A percentile compares a stretch with the other conserved stretches of the same genome.
These are phyloP conservation scores for Anarhynchus alexandrinus DNA, from an alignment of 2,113 vertebrate genomes.

Conservation along the genomic window DNA sequence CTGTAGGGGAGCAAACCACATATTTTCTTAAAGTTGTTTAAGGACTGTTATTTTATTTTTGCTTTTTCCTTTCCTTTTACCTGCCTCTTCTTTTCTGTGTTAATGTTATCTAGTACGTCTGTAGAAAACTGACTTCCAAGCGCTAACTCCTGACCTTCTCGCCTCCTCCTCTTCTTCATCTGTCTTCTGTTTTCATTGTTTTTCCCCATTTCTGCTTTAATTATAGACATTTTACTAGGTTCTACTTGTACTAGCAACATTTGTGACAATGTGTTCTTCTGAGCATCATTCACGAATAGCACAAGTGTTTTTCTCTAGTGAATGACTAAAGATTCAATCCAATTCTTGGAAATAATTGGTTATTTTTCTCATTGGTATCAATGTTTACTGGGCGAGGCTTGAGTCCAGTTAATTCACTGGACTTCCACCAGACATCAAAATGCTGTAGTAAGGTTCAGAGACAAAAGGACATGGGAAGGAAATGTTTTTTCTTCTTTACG, in stretches of 20 bases:
- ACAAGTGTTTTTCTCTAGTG: neutral
- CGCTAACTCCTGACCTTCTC: neutral
- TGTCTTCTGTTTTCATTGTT: neutral
- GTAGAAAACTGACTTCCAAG: neutral
- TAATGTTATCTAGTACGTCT: neutral
- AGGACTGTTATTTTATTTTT: neutral
- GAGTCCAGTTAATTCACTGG: neutral
- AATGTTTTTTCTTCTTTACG: neutral
- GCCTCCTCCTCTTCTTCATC: neutral
- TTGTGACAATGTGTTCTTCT: neutral
- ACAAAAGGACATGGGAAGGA: neutral
- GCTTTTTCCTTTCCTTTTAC: neutral
- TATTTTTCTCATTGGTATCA: neutral
- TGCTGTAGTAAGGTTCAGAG: neutral
- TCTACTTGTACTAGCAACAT: neutral
- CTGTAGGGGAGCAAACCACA: neutral
- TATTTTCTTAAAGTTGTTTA: neutral
- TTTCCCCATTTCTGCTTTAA: neutral
- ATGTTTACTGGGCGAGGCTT: neutral
- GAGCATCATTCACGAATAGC: neutral
- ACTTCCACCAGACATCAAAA: neutral
- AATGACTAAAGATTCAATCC: neutral
- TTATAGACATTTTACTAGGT: neutral
- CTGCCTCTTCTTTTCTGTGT: neutral
- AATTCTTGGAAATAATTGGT: neutral